phyloP scores from a whole-genome alignment of 2,113 vertebrate species.

The Crotalus tigris region DNA sequence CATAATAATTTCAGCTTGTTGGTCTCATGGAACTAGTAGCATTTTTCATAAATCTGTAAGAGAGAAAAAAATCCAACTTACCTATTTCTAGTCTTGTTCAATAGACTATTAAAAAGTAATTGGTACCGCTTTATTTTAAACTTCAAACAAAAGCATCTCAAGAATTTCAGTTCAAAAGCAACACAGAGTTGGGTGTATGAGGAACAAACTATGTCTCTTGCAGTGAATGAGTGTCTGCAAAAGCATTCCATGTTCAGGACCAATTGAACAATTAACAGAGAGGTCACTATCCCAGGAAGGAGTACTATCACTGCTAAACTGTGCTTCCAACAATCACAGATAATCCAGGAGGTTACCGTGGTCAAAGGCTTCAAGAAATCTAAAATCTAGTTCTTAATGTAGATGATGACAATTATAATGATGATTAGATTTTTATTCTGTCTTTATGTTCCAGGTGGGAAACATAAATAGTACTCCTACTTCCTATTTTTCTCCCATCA shows the following conservation, averaged over 20 bases:
- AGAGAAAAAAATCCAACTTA: background rate
- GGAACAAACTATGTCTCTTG: background rate
- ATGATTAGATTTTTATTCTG: background rate
- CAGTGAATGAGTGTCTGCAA: background rate
- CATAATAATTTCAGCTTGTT: background rate
- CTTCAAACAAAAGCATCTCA: background rate
- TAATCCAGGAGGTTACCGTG: background rate
- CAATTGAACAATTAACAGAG: background rate
- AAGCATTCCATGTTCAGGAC: background rate
- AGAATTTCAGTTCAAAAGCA: background rate
- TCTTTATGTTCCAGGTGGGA: background rate
- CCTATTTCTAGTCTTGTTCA: background rate
- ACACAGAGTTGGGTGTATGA: background rate
- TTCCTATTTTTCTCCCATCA: background rate
- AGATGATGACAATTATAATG: background rate
- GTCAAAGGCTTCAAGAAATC: background rate
- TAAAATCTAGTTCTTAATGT: background rate
- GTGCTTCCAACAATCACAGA: background rate
- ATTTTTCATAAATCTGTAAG: background rate
- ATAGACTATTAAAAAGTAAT: slow-evolving; percentile 7
- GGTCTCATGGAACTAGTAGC: background rate
- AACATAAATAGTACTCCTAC: background rate
- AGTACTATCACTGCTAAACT: background rate
- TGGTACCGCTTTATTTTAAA: background rate
- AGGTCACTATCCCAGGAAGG: background rate